Evolutionary conservation across 2,797 vertebrate genomes (phyloP), one percentile per base, ranked within the genome.

Genomic region (Sebastes glaucus): DNA sequence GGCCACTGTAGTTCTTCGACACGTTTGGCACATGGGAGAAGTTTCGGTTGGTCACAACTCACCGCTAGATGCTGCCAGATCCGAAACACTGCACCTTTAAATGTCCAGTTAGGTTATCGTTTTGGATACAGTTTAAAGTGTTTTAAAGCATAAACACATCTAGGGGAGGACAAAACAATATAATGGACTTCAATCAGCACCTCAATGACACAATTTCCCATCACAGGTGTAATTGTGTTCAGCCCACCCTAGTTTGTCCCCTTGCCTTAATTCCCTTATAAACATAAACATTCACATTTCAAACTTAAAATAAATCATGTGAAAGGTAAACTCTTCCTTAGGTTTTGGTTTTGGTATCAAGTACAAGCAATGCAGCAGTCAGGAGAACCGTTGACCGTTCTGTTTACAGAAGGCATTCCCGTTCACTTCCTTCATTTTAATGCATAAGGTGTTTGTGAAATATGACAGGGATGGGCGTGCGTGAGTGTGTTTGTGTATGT

Each of bases 341-440:
- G 28, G 61, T 52, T 82, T 69, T 42, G 28, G 35, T 53, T 77
- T 49, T 35, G 49, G 18, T 55, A 35, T 53, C 6, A 25, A 55
- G 56, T 61, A 80, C 14, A 68, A 74, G 63, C 63, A 18, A 62
- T 35, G 74, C 33, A 74, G 66, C 64, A 67, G 78, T 30, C 74
- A 84, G 63, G 74, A 83, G 70, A 59, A 22, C 32, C 22, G 22
- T 2, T 53, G 52, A 68, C 33, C 3, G 8, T 53, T 85, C 55
- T 88, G 87, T 90, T 91, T 92, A 84, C 78, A 77, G 69, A 89
- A 81, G 64, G 57, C 80, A 76, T 80, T 88, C 65, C 68, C 8
- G 33, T 81, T 91, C 78, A 82, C 83, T 74, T 87, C 75, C 80
- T 87, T 85, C 66, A 85, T 92, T 91, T 89, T 87, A 90, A 93